Base-by-base conservation (phyloP, 2,888 invertebrate species). In the Teleiodes luculella region DNA sequence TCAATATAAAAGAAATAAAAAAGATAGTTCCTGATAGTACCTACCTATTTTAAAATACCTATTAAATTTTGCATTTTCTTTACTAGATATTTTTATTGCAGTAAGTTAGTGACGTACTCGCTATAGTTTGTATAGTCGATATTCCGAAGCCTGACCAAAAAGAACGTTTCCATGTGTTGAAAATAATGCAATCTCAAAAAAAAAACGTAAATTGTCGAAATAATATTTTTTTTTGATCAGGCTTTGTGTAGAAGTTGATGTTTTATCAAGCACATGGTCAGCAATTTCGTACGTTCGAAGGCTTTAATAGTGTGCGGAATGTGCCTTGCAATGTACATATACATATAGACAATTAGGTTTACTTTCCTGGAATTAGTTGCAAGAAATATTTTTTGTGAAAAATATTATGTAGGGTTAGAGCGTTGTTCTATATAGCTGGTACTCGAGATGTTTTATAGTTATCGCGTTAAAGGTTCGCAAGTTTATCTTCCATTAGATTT, bases 1-100 rank as follows among this genome's bases (percentile, higher is more conserved):
- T 65, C 73, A 72, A 69, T 67, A 74, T 60, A 70, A 76, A 73
- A 70, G 41, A 61, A 71, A 72, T 13, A 70, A 80, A 78, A 80
- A 87, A 86, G 70, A 88, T 86, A 89, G 89, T 89, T 89, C 89
- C 89, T 89, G 82, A 86, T 86, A 86, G 89, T 89, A 88, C 87
- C 87, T 88, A 88, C 83, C 83, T 80, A 86, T 86, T n/a, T n/a
- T n/a, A n/a, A n/a, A n/a, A n/a, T n/a, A n/a, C n/a, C 24, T 24
- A 87, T 86, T 84, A 86, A 86, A 83, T 84, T 83, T 78, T 88
- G 88, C 87, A 88, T 88, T 88, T 82, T 85, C 78, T 83, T 83
- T 78, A 76, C 77, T 76, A 79, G 76, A 73, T 81, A 82, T 78
- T 81, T 78, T 81, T 85, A 80, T 73, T 79, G 78, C 83, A 77